Evolutionary conservation across 2,797 vertebrate genomes (phyloP).

Genomic region (Sebastes reedi): DNA sequence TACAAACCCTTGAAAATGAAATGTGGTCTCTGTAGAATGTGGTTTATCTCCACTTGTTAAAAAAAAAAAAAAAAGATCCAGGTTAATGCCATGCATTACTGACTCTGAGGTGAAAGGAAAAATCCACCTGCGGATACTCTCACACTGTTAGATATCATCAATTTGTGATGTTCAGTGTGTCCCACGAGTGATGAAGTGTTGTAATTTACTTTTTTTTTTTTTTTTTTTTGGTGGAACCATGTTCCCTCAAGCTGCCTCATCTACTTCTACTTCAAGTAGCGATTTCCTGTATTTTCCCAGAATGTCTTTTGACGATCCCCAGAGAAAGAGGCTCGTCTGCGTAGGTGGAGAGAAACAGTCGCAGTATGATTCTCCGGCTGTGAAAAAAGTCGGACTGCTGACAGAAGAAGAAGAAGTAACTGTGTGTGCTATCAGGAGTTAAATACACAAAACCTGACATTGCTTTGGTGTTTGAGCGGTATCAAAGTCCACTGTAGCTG

Average conservation of each 20-base stretch:
- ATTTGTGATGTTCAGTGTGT: conserved; percentile 26
- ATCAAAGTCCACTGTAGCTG: neutral
- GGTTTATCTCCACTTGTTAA: conserved; percentile 35
- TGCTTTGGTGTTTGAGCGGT: neutral
- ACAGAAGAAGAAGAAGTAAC: conserved; percentile 13
- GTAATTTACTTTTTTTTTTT: conserved; percentile 22
- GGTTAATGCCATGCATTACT: conserved; percentile 37
- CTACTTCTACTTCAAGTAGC: conserved; percentile 22
- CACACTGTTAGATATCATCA: conserved; percentile 32
- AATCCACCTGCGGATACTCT: conserved; percentile 23
- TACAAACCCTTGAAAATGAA: conserved; percentile 57
- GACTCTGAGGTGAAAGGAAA: conserved; percentile 35
- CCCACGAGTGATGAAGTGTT: conserved; percentile 34
- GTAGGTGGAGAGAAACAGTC: neutral
- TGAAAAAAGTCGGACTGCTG: neutral
- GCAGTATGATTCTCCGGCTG: neutral
- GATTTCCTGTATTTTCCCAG: conserved; percentile 26
- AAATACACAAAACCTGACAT: neutral
- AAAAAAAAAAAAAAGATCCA: conserved; percentile 21
- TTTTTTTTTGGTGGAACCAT: conserved; percentile 7
- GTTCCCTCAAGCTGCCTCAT: conserved; percentile 12
- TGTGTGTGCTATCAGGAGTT: conserved; percentile 12
- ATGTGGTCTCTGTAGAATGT: conserved; percentile 31
- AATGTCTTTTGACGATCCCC: conserved; percentile 26
- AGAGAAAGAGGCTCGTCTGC: conserved; percentile 18